Evolutionary conservation across 2,113 vertebrate genomes (phyloP).

Genomic region (Pseudonaja textilis): DNA sequence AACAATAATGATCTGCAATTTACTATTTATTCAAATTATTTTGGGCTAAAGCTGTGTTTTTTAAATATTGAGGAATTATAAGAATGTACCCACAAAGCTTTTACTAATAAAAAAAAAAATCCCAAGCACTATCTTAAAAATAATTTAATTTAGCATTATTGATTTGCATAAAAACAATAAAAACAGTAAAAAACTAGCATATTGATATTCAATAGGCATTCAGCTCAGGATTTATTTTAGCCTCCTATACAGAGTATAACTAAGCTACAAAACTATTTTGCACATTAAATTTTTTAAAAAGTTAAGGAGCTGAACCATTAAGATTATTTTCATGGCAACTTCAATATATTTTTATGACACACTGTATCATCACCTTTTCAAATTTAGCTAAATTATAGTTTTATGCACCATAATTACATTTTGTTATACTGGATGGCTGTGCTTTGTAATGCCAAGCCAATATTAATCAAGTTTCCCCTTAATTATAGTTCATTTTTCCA

Average conservation of each 20-base stretch:
- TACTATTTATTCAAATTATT: slow-evolving; percentile 39
- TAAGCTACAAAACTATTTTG: slow-evolving; percentile 36
- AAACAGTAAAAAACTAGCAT: slow-evolving; percentile 55
- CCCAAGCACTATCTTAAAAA: slow-evolving; percentile 52
- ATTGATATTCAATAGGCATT: slow-evolving; percentile 63
- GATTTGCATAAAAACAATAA: slow-evolving; percentile 47
- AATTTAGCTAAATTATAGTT: slow-evolving; percentile 64
- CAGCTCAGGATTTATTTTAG: slow-evolving; percentile 58
- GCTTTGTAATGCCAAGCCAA: slow-evolving; percentile 52
- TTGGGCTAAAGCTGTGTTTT: slow-evolving; percentile 19
- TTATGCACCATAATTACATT: slow-evolving; percentile 59
- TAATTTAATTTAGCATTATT: slow-evolving; percentile 61
- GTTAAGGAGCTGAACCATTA: slow-evolving; percentile 31
- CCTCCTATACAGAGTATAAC: slow-evolving; percentile 48
- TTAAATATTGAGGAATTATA: slow-evolving; percentile 41
- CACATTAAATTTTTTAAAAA: slow-evolving; percentile 39
- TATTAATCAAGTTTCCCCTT: slow-evolving; percentile 63
- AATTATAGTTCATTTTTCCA: slow-evolving; percentile 44
- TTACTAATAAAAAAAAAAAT: slow-evolving; percentile 41
- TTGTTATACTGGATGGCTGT: slow-evolving; percentile 36
- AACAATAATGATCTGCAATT: slow-evolving; percentile 16
- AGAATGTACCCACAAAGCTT: slow-evolving; percentile 26
- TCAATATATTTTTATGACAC: slow-evolving; percentile 51
- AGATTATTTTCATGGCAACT: slow-evolving; percentile 52
- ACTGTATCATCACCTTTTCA: slow-evolving; percentile 50